A percentile compares a stretch with the other conserved stretches of the same genome.
Conservation (phyloP, 2,888 invertebrate genomes). For the Drosophila kanekoi region DNA sequence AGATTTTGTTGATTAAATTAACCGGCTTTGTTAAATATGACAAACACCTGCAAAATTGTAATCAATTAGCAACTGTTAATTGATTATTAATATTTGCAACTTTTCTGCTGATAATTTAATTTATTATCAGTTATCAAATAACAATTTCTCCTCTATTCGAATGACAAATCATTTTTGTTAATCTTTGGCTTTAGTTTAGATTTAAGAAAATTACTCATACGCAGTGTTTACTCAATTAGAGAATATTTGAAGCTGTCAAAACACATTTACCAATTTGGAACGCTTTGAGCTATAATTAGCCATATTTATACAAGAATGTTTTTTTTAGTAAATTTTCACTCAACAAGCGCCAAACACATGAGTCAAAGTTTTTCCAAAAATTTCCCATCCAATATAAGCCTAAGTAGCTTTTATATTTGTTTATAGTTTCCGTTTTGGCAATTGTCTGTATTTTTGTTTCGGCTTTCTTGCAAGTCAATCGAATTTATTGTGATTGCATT, state of each 20-base stretch:
- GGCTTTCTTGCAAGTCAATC: conserved; percentile 18
- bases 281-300: conserved; percentile 31
- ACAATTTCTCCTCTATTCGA: not conserved
- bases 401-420: conserved; percentile 22
- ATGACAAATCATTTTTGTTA: conserved; percentile 5
- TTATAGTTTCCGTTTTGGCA: conserved; percentile 14
- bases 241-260: conserved; percentile 22
- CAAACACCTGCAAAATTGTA: conserved; percentile 7
- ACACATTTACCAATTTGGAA: conserved; percentile 25
- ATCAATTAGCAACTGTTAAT: conserved; percentile 20
- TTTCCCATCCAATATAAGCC: conserved; percentile 11
- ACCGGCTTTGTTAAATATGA: not conserved
- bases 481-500: conserved; percentile 24
- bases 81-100: conserved; percentile 11
- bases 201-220: conserved; percentile 20
- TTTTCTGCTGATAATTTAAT: conserved; percentile 16
- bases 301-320: conserved; percentile 29
- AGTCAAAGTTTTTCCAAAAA: conserved; percentile 33
- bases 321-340: conserved; percentile 23
- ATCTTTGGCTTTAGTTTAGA: not conserved
- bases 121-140: not conserved
- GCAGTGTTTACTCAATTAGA: conserved; percentile 14
- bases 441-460: conserved; percentile 20
- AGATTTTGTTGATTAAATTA: conserved; percentile 1
- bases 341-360: conserved; percentile 12